Conservation (phyloP, 2,888 invertebrate species). For the Hesperia comma region DNA sequence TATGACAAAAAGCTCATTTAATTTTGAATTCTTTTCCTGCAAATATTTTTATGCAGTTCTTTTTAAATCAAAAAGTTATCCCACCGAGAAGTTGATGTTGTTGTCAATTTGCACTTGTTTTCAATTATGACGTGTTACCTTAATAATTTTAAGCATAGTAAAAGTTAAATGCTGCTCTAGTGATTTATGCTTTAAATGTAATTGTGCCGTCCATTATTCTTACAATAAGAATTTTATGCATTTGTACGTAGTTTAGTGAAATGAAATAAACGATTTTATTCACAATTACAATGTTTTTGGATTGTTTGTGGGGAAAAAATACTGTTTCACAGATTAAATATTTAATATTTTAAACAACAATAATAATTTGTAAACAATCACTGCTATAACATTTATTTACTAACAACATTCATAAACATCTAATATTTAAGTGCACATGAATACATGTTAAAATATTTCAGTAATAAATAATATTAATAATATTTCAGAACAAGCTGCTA, state of each 20-base stretch:
- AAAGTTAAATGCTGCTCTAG: constrained; percentile 1
- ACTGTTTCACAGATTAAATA: constrained; percentile 25
- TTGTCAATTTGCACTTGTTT: neutral
- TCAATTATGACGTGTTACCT: neutral
- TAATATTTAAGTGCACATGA: constrained; percentile 21
- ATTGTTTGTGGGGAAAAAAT: constrained; percentile 7
- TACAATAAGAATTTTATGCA: neutral
- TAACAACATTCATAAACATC: constrained; percentile 36
- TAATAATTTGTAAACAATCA: constrained; percentile 25
- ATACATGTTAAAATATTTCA: neutral
- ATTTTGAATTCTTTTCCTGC: no score
- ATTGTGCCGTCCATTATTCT: constrained; percentile 50
- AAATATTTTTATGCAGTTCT: no score
- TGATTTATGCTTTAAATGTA: constrained; percentile 34
- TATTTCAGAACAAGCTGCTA: neutral
- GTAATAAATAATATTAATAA: neutral
- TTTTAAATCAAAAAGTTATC: neutral
- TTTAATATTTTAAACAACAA: constrained; percentile 36
- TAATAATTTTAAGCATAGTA: constrained; percentile 1
- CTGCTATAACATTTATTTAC: constrained; percentile 25
- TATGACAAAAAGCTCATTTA: no score
- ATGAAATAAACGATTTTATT: constrained; percentile 24
- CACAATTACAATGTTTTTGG: constrained; percentile 21
- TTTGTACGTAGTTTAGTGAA: constrained; percentile 7
- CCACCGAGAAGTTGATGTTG: neutral